Evolutionary conservation across 2,888 invertebrate species (phyloP), one percentile per base, ranked within the genome.

Genomic region (Cheilosia scutellata): DNA sequence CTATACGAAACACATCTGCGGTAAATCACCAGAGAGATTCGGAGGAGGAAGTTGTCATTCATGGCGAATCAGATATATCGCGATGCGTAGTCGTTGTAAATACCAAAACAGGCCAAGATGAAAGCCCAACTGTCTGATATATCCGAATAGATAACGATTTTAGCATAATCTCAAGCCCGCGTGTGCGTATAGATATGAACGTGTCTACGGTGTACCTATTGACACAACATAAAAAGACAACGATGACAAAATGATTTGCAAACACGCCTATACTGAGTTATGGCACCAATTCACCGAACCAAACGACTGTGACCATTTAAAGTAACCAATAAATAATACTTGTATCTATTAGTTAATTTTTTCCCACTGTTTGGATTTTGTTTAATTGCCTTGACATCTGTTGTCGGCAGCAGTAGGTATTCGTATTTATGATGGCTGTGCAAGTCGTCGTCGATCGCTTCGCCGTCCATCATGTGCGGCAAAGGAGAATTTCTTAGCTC

Each of bases 341-440:
- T 51, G 51, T 51, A 80, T 75, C 84, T 75, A 80, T 80, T 84
- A 80, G 63, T 57, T 74, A 44, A 63, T 60, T 78, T 66, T 82
- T 79, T 80, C 71, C 80, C 80, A 80, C 80, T 75, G 80, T 84
- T 84, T 75, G 27, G 79, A 68, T 53, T 80, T 80, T 76, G 84
- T 68, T 79, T 84, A 75, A 84, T 84, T 84, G 80, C 70, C 84
- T 60, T 76, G 84, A 80, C 84, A 84, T 75, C 79, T 84, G 83
- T 80, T 84, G 84, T 75, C 75, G 84, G 72, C 74, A 70, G 84
- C 11, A 37, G 37, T 37, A 37, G 9, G 9, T 11, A 11, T 9
- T 9, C 9, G 33, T 20, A 47, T 37, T 16, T 47, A 16, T 66
- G 63, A 63, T 74, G 74, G 53, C 29, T 78, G 78, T 55, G 25